Base-by-base conservation (phyloP, 1,140 invertebrate species). In the Bilobella aurantiaca region DNA sequence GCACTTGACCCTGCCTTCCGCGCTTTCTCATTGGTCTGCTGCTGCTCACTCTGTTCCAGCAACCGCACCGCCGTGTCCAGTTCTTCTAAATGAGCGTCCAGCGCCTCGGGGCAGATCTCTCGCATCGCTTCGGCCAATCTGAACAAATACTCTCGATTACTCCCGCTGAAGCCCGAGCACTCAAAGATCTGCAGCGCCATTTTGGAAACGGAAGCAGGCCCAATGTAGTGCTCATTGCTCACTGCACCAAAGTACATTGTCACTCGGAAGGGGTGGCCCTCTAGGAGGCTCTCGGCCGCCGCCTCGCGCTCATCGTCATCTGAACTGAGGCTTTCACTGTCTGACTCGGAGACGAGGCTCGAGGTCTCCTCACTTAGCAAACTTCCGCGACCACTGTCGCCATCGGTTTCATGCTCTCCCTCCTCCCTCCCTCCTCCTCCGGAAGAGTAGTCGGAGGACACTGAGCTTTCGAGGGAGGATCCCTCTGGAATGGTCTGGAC, bases 101-200 rank as follows among this genome's bases (percentile, higher is more conserved):
- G 21, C 3, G 67, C 73, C n/a, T 74, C 71, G 2, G 49, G 88
- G 31, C 84, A 86, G 28, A 93, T 79, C 30, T 79, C 73, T 70
- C 87, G 80, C 86, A 95, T 89, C 0, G 89, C 82, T 30, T 85
- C 78, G 0, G 89, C 89, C 68, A 96, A 79, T 74, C 91, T 87
- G 67, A 89, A 89, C 0, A 96, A 78, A 82, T 96, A 96, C 69
- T 94, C 92, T 42, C 83, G 84, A 77, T 96, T 96, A 2, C 85
- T 76, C 0, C 93, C 93, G 77, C 91, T 94, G 0, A 88, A 87
- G 0, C 93, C 93, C 32, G 78, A 75, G 21, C 86, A 83, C 32
- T 78, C 77, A 21, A 84, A 79, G 57, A 96, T 88, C 75, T 91
- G 89, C 29, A 79, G 77, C 1, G 92, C 92, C 67, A 95, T 92